phyloP scores from a whole-genome alignment of 2,888 invertebrate genomes.

The Andrena dorsata region DNA sequence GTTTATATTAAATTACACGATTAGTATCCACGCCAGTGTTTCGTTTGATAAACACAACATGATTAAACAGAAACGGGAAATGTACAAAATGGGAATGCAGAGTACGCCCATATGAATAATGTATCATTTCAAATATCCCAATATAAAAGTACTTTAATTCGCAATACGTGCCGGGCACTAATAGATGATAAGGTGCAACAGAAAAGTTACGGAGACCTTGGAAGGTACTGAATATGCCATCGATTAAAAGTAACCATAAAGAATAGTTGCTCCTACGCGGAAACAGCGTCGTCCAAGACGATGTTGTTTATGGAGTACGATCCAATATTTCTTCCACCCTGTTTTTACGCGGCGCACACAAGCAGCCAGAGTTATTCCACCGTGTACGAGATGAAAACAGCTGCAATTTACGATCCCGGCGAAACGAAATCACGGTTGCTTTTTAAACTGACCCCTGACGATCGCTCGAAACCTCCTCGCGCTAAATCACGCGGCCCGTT shows the following conservation, averaged over 20 bases:
- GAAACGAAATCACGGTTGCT: conserved; percentile 36
- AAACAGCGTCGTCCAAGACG: background rate
- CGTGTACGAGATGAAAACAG: background rate
- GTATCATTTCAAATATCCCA: no score
- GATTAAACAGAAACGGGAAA: no score
- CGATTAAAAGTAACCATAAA: background rate
- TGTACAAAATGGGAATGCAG: no score
- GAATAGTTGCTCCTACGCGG: background rate
- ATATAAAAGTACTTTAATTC: no score
- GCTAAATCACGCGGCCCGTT: conserved; percentile 44
- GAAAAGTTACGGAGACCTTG: no score
- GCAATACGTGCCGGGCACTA: no score
- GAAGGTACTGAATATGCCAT: no score
- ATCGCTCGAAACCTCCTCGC: conserved; percentile 4
- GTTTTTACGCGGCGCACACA: conserved; percentile 1
- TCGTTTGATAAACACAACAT: no score
- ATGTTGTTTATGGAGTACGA: background rate
- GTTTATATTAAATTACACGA: no score
- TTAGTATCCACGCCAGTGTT: no score
- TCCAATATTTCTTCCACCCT: background rate
- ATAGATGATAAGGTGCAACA: no score
- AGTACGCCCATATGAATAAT: no score
- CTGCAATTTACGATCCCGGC: conserved; percentile 12
- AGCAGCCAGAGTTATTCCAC: background rate
- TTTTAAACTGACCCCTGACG: conserved; percentile 28